Conservation (phyloP, 2,113 vertebrate genomes). For the Corythornis cristatus region DNA sequence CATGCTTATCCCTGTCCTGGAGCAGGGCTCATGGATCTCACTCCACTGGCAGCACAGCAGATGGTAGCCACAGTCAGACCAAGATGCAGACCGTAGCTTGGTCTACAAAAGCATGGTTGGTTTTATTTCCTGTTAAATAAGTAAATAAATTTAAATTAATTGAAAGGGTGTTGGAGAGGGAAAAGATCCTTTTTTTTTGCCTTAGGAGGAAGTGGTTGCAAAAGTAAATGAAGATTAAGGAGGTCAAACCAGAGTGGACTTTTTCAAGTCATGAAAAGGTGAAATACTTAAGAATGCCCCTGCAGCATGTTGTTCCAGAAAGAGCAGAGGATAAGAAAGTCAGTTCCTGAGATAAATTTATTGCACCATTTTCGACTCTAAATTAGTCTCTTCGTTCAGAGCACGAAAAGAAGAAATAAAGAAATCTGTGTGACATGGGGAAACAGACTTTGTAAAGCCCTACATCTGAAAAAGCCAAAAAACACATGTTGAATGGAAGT, state of each 20-base stretch:
- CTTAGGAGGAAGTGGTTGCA: background rate
- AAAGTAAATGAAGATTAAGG: background rate
- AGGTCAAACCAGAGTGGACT: background rate
- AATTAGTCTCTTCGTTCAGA: background rate
- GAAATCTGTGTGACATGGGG: background rate
- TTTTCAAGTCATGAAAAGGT: background rate
- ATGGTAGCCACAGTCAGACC: background rate
- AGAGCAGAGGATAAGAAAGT: background rate
- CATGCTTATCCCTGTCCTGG: background rate
- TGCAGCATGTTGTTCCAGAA: background rate
- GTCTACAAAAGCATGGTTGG: background rate
- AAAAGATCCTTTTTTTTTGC: background rate
- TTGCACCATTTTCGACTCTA: background rate
- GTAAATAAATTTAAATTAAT: background rate
- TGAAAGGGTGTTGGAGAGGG: background rate
- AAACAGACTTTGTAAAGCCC: background rate
- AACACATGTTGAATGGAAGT: background rate
- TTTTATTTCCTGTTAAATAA: background rate
- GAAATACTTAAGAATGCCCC: background rate
- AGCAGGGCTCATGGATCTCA: accelerated
- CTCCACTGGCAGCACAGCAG: background rate
- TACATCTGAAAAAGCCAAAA: background rate
- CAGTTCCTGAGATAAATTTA: background rate
- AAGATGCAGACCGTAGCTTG: background rate
- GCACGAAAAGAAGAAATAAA: background rate